Evolutionary conservation across 1,140 invertebrate genomes (phyloP).

Genomic region (Macrobrachium nipponense): DNA sequence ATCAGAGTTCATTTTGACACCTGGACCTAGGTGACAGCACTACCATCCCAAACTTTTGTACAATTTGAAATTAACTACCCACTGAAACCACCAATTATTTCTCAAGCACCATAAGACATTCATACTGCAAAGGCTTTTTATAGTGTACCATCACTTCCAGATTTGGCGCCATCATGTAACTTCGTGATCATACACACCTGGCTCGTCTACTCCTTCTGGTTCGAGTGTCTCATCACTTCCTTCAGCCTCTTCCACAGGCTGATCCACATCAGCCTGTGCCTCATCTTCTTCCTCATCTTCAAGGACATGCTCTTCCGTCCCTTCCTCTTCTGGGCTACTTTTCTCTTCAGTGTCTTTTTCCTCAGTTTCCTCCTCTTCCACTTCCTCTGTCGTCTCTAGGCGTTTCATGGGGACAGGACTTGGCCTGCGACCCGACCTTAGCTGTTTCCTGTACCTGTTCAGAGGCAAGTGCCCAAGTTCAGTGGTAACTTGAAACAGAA

Average conservation of each 20-base stretch:
- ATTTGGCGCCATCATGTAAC: no score
- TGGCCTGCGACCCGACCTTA: constrained; percentile 33
- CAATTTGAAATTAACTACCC: no score
- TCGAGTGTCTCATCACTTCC: not conserved
- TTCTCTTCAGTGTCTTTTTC: not conserved
- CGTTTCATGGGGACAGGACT: not conserved
- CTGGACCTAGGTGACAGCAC: no score
- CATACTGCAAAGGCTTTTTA: no score
- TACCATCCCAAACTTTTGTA: no score
- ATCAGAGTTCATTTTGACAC: no score
- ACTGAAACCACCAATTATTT: no score
- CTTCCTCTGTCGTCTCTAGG: constrained; percentile 13
- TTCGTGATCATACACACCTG: not conserved
- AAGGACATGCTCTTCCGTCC: not conserved
- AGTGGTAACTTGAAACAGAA: no score
- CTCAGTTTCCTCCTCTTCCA: constrained; percentile 1
- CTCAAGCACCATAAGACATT: no score
- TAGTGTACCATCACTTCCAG: no score
- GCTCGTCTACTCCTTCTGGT: not conserved
- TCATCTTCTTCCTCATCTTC: not conserved
- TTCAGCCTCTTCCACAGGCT: not conserved
- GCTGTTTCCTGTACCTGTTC: constrained; percentile 51
- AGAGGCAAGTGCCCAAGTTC: no score
- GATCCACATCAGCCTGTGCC: constrained; percentile 11
- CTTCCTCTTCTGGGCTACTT: constrained; percentile 2